Evolutionary conservation across 2,113 vertebrate genomes (phyloP).

Genomic region (Elephantulus edwardii): DNA sequence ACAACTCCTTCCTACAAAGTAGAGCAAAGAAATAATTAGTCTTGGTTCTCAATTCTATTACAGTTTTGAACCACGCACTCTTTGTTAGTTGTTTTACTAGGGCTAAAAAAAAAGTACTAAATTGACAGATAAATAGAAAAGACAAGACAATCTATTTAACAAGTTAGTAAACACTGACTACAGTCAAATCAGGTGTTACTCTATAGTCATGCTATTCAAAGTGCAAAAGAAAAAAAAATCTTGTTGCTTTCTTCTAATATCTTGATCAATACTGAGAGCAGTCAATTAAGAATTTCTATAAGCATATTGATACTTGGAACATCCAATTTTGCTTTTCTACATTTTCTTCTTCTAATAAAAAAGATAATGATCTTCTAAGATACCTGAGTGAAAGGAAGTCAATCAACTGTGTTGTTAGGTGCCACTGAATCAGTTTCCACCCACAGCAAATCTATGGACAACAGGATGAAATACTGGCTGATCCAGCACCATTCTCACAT

Average conservation of each 20-base stretch:
- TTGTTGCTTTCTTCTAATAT: not conserved
- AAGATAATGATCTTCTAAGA: not conserved
- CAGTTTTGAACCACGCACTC: not conserved
- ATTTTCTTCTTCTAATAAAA: not conserved
- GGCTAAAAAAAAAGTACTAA: not conserved
- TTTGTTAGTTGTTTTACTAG: slow-evolving; percentile 5
- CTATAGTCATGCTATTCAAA: not conserved
- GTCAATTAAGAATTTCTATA: not conserved
- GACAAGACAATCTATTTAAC: not conserved
- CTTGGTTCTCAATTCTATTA: not conserved
- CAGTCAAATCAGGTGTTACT: not conserved
- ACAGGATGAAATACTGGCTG: too few relatives aligned
- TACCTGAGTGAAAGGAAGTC: not conserved
- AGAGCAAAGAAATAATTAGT: not conserved
- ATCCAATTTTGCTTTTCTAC: not conserved
- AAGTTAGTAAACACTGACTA: not conserved
- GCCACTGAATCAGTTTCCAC: too few relatives aligned
- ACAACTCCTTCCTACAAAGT: not conserved
- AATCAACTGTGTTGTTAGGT: too few relatives aligned
- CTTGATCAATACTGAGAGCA: not conserved
- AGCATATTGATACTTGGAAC: not conserved
- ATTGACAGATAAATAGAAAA: not conserved
- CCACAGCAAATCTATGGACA: too few relatives aligned
- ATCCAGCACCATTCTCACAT: too few relatives aligned
- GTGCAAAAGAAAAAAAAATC: not conserved